A percentile compares a stretch with the other conserved stretches of the same genome.
Conservation (phyloP, 2,888 invertebrate species). For the Embidobia sp. region DNA sequence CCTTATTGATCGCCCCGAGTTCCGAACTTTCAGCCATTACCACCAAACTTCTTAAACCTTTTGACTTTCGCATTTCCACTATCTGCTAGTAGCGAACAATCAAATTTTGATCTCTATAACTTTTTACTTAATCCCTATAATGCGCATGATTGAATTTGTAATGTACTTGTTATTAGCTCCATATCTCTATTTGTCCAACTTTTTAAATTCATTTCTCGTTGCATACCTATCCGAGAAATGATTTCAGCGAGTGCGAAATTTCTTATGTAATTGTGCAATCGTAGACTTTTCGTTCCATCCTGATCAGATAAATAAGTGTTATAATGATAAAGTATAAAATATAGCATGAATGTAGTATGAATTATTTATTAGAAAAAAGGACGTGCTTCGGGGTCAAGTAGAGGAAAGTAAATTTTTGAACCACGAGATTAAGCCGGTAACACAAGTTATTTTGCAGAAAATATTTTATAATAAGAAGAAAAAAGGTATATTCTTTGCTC, state of each 20-base stretch:
- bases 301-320: not conserved
- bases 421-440: not conserved
- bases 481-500: not conserved
- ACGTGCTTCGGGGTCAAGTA: slow-evolving; percentile 12
- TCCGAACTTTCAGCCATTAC: slow-evolving; percentile 67
- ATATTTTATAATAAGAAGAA: slow-evolving; percentile 13
- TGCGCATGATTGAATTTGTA: slow-evolving; percentile 47
- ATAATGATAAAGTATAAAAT: not conserved
- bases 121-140: slow-evolving; percentile 59
- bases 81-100: slow-evolving; percentile 61
- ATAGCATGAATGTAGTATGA: not conserved
- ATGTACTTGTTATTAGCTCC: slow-evolving; percentile 40
- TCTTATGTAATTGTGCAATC: too few relatives aligned
- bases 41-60: slow-evolving; percentile 64
- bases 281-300: too few relatives aligned
- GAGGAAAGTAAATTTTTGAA: slow-evolving; percentile 2
- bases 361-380: slow-evolving; percentile 3
- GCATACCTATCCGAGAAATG: too few relatives aligned
- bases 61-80: slow-evolving; percentile 59
- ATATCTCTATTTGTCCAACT: not conserved
- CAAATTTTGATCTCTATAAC: slow-evolving; percentile 66
- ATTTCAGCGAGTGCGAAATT: too few relatives aligned
- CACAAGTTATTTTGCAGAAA: not conserved
- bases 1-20: slow-evolving; percentile 67
- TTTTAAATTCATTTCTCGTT: not conserved